Evolutionary conservation across 2,113 vertebrate species (phyloP), one percentile per base, ranked within the genome.

Genomic region (Bufo gargarizans): DNA sequence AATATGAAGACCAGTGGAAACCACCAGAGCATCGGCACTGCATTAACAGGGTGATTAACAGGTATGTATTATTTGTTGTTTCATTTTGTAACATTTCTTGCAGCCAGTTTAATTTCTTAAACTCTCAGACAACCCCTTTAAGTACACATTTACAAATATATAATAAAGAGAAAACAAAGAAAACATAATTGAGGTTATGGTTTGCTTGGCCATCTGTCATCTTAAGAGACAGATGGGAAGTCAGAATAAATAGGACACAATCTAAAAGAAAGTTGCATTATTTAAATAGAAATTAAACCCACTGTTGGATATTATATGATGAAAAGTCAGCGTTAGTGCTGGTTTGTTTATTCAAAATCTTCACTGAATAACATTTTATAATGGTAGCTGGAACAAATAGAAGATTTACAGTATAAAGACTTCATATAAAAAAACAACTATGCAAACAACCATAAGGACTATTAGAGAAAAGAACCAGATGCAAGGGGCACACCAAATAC

Each of bases 221-320:
- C 86, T 87, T 87, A 11, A 22, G 74, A 67, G 74, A 80, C 86
- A 87, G 86, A 87, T 87, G 86, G 86, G 50, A 87, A 80, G 12
- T 71, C 77, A 80, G 59, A 58, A 78, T 87, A 80, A 80, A 79
- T 87, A 80, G 63, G 77, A 71, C 17, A 80, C 63, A 80, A 69
- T 87, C 19, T 71, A 81, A 58, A 72, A 53, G n/a, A 84, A 84
- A 67, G 47, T 33, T 45, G 33, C 16, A 20, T 9, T 20, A 85
- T 9, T 74, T 47, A 71, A 55, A 63, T 13, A 69, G 11, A 20
- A 84, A 71, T n/a, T 20, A 55, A 71, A 33, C 17, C 6, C 13
- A 61, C 5, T 61, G 3, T 19, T 58, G 22, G 5, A 16, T 58
- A 43, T 43, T 59, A 43, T 5, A 2, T 12, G 1, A 22, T 69